A percentile compares a stretch with the other conserved stretches of the same genome.
Evolutionary conservation across 2,888 invertebrate species (phyloP).

Genomic region (Acheta domesticus): DNA sequence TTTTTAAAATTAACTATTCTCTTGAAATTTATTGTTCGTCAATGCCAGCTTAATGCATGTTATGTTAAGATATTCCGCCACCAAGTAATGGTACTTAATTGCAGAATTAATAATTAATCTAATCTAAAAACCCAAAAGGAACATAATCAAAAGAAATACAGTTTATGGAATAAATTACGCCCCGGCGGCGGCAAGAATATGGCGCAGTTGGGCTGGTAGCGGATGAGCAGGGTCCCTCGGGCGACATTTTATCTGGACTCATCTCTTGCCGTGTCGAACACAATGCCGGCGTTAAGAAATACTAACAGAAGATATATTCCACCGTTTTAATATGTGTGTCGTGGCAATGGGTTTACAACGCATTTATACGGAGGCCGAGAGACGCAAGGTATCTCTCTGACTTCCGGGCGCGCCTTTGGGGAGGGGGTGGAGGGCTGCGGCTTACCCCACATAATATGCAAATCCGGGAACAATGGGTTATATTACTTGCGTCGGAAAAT

Average conservation of each 20-base stretch:
- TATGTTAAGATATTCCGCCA: too few species aligned
- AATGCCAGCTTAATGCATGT: too few species aligned
- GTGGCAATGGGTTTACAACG: not conserved
- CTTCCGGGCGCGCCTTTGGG: not conserved
- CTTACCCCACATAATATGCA: not conserved
- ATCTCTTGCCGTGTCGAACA: not conserved
- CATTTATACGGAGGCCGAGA: not conserved
- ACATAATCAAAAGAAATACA: too few species aligned
- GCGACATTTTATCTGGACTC: not conserved
- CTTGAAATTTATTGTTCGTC: too few species aligned
- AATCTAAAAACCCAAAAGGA: too few species aligned
- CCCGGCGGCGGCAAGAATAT: too few species aligned
- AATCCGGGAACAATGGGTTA: not conserved
- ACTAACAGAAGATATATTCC: not conserved
- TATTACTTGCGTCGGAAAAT: not conserved
- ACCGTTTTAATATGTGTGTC: constrained; percentile 9
- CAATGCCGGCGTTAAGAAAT: not conserved
- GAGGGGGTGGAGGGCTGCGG: not conserved
- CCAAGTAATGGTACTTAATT: too few species aligned
- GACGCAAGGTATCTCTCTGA: not conserved
- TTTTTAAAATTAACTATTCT: too few species aligned
- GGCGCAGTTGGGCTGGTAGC: too few species aligned
- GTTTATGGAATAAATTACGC: too few species aligned
- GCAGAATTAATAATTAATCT: too few species aligned
- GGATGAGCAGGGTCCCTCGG: too few species aligned